Base-by-base conservation (phyloP, 2,888 invertebrate species). In the Microctonus aethiopoides region DNA sequence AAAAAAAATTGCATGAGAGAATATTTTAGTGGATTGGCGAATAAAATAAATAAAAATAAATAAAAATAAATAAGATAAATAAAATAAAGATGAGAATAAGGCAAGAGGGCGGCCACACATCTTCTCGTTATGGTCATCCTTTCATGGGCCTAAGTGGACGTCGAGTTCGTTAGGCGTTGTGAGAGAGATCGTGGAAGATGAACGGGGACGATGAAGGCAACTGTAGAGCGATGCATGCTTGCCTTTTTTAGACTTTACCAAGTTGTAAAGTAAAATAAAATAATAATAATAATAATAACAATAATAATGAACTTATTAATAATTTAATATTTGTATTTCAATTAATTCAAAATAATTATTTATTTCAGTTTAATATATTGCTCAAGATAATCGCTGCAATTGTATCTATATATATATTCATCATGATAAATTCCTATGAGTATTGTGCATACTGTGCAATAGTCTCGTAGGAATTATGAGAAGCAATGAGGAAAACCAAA, bases 131-230 rank as follows among this genome's bases (percentile, higher is more conserved):
- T 79, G 80, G 71, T 77, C 68, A 79, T 79, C 79, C 81, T 82
- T 82, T 83, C 79, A 80, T 76, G 77, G 72, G 79, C 72, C 81
- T 81, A 82, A 83, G 82, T 79, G 80, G 81, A 82, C 80, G 80
- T 82, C 81, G 78, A 80, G 81, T 84, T 84, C 83, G 83, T 84
- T 84, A 84, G 82, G 77, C 78, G 75, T 78, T 77, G 77, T 78
- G 78, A 75, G 79, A 73, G 76, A 76, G 78, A 77, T 81, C 78
- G 80, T 78, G 79, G 78, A 80, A 82, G 83, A 82, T 80, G 82
- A 82, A 79, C 78, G 77, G 77, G 77, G 76, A 76, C 78, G 78
- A 77, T 66, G 73, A 74, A 71, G 70, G 70, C 70, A 69, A 67
- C 64, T 13, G 13, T 51, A 60, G 39, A 71, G 77, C 81, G 81